Base-by-base conservation (phyloP, 1,140 invertebrate genomes). In the Helicoverpa armigera region DNA sequence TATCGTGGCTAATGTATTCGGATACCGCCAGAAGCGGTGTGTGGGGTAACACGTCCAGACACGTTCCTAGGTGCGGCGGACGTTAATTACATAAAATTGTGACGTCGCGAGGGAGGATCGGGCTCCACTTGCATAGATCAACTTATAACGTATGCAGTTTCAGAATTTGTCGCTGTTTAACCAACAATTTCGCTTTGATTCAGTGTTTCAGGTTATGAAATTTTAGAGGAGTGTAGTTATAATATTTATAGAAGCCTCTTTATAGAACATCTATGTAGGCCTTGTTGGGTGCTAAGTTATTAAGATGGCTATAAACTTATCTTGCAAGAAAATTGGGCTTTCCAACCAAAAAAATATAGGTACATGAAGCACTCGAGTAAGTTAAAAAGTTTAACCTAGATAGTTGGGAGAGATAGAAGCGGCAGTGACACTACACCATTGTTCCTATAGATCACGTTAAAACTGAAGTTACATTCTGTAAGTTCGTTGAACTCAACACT, bases 11-110 rank as follows among this genome's bases (percentile, higher is more conserved):
- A 88, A 90, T 90, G 84, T 86, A 89, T 90, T 89, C 85, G 80
- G 78, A 88, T 89, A 87, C 82, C 80, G 86, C 79, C 76, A 82
- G 82, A 83, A 84, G 85, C 84, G 82, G 83, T 86, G 87, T 85
- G 84, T 82, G 79, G 58, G 73, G 75, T 83, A 72, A 70, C 82
- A 80, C 83, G 83, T 80, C 85, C 85, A 79, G 82, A 10, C 48
- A 74, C 31, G 79, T 58, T 58, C 48, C 13, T 72, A 72, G 63
- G 73, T 77, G 74, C 72, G 58, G 79, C 72, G 83, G 69, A 85
- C 85, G 89, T 87, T 92, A 93, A 93, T 93, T 92, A 91, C 86
- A 87, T 90, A 87, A 90, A 92, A 93, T 90, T 90, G 88, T 91
- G 87, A 90, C 88, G 87, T 91, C 90, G 87, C 87, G 63, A 31